Evolutionary conservation across 2,888 invertebrate genomes (phyloP).

Genomic region (Coronaproctus castanopsis): DNA sequence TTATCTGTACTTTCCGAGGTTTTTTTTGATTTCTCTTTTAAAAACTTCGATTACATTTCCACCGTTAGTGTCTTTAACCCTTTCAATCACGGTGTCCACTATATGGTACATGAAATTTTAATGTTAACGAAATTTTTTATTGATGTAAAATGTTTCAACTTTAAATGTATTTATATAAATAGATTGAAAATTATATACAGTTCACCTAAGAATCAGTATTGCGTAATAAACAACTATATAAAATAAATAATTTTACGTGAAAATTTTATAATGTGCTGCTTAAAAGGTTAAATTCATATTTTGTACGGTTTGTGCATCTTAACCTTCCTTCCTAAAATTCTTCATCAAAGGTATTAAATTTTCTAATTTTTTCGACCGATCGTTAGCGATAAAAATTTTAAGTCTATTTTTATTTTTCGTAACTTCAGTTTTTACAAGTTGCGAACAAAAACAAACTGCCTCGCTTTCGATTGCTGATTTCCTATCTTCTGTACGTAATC

Average conservation of each 20-base stretch:
- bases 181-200: too few species aligned
- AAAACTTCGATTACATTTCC: neutral
- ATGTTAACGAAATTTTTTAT: too few species aligned
- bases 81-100: too few species aligned
- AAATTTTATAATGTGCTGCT: too few species aligned
- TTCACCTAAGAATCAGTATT: too few species aligned
- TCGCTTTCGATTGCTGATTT: neutral
- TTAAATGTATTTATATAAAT: too few species aligned
- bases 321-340: neutral
- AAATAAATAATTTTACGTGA: too few species aligned
- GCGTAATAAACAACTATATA: too few species aligned
- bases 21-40: neutral
- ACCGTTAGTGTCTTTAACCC: too few species aligned
- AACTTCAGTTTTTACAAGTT: neutral
- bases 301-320: neutral
- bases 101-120: too few species aligned
- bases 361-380: neutral
- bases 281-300: neutral
- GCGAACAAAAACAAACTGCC: neutral
- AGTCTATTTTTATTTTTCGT: neutral
- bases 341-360: neutral
- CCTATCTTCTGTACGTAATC: neutral
- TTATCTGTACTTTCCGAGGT: neutral
- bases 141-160: too few species aligned
- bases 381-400: neutral